These are phyloP conservation scores for Thalassoma bifasciatum DNA, from an alignment of 2,113 vertebrate genomes.

Conservation along the genomic window DNA sequence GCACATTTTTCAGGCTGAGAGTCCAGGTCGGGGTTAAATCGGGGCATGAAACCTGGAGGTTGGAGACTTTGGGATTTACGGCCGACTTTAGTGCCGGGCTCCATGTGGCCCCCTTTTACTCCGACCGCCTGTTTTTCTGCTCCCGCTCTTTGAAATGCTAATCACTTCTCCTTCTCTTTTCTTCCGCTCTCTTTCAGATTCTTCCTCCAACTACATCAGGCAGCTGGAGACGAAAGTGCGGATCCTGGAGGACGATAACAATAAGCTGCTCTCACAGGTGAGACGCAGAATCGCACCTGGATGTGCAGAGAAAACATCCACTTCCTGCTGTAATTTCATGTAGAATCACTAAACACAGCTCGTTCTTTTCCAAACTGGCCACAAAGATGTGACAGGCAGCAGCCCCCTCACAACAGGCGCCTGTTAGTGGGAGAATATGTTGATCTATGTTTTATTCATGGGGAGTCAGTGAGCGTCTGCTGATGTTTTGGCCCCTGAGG, in stretches of 20 bases:
- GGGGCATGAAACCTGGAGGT: neutral
- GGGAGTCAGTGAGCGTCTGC: conserved; percentile 60
- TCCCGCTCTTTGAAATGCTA: conserved; percentile 75
- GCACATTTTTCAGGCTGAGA: neutral
- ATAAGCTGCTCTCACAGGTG: conserved; percentile 93
- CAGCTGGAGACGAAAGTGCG: conserved; percentile 96
- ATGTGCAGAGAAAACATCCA: no score
- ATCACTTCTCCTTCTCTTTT: conserved; percentile 58
- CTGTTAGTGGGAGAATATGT: conserved; percentile 59
- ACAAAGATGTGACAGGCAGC: conserved; percentile 20
- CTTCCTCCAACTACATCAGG: conserved; percentile 92
- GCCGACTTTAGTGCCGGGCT: conserved; percentile 19
- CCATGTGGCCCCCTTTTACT: conserved; percentile 48
- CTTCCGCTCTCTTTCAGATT: conserved; percentile 81
- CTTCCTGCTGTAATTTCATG: rapidly evolving
- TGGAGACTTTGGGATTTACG: neutral
- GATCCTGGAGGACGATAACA: conserved; percentile 91
- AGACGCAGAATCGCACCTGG: no score
- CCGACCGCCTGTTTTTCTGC: conserved; percentile 29
- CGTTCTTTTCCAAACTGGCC: conserved; percentile 16
- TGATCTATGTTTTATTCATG: conserved; percentile 77
- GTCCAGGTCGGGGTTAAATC: neutral
- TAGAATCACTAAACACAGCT: conserved; percentile 11
- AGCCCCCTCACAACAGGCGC: conserved; percentile 39
- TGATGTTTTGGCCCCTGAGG: conserved; percentile 58